Evolutionary conservation across 2,888 invertebrate species (phyloP).

Genomic region (Proisotoma minuta): DNA sequence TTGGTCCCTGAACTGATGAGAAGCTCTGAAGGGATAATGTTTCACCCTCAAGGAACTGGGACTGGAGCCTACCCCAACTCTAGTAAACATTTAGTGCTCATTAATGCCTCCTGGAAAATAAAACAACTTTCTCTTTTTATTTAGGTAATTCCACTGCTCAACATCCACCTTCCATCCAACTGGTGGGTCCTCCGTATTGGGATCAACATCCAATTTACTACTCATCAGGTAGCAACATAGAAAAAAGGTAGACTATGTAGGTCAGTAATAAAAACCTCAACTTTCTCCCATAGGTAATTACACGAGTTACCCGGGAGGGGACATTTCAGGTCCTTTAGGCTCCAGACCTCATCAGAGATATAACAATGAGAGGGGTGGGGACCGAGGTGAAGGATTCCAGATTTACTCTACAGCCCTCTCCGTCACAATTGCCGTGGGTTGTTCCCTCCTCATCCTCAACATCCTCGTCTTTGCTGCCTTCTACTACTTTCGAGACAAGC

Average conservation of each 20-base stretch:
- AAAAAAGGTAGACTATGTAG: neutral
- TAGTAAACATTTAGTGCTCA: neutral
- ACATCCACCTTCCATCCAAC: slow-evolving; percentile 43
- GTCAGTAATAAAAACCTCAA: neutral
- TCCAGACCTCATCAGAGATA: slow-evolving; percentile 23
- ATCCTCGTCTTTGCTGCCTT: slow-evolving; percentile 80
- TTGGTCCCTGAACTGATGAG: slow-evolving; percentile 71
- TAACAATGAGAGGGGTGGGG: slow-evolving; percentile 12
- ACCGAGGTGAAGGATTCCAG: slow-evolving; percentile 58
- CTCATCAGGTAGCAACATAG: neutral
- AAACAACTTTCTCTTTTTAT: neutral
- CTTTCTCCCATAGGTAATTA: slow-evolving; percentile 22
- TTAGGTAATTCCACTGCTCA: slow-evolving; percentile 38
- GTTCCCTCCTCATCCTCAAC: slow-evolving; percentile 83
- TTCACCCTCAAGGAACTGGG: slow-evolving; percentile 21
- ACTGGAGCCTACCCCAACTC: slow-evolving; percentile 6
- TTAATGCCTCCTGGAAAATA: neutral
- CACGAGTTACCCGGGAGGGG: slow-evolving; percentile 28
- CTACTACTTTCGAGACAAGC: slow-evolving; percentile 85
- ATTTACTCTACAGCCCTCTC: slow-evolving; percentile 86
- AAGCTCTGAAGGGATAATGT: slow-evolving; percentile 48
- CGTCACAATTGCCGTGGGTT: slow-evolving; percentile 90
- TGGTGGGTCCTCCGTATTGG: slow-evolving; percentile 43
- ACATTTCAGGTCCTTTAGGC: slow-evolving; percentile 27
- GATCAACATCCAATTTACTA: slow-evolving; percentile 40